Evolutionary conservation across 2,797 vertebrate species (phyloP).

Genomic region (Aviceda cuculoides): DNA sequence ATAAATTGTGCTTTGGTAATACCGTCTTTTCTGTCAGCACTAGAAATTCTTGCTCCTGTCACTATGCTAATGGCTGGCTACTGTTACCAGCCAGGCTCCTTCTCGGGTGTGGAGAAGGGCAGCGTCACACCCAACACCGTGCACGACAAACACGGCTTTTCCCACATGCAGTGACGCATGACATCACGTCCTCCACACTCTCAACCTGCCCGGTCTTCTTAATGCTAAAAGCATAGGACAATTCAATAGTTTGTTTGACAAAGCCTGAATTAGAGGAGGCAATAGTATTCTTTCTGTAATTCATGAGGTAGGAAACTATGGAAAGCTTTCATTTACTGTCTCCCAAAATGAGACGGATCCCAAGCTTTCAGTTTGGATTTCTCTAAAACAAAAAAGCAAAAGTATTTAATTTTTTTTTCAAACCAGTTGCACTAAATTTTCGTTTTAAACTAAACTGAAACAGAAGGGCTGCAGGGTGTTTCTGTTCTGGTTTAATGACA

Average conservation of each 20-base stretch:
- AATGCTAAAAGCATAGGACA: not conserved
- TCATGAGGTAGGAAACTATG: not conserved
- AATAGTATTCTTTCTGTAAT: not conserved
- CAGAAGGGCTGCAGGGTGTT: not conserved
- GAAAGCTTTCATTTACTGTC: not conserved
- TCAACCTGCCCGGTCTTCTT: not conserved
- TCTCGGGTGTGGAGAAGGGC: not conserved
- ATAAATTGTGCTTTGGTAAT: not conserved
- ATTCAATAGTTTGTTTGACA: not conserved
- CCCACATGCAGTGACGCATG: rapidly evolving
- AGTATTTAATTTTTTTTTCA: not conserved
- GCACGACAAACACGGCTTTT: not conserved
- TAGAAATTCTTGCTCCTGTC: not conserved
- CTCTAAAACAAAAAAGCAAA: not conserved
- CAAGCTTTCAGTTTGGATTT: not conserved
- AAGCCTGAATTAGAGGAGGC: not conserved
- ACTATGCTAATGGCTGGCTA: not conserved
- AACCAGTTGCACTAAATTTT: not conserved
- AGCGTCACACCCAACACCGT: not conserved
- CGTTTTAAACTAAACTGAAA: not conserved
- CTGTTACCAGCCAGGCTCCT: not conserved
- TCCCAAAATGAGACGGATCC: not conserved
- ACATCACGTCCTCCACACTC: not conserved
- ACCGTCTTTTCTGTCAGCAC: not conserved
- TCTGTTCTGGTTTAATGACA: not conserved